phyloP scores from a whole-genome alignment of 2,113 vertebrate genomes.

The Catharus bicknelli region DNA sequence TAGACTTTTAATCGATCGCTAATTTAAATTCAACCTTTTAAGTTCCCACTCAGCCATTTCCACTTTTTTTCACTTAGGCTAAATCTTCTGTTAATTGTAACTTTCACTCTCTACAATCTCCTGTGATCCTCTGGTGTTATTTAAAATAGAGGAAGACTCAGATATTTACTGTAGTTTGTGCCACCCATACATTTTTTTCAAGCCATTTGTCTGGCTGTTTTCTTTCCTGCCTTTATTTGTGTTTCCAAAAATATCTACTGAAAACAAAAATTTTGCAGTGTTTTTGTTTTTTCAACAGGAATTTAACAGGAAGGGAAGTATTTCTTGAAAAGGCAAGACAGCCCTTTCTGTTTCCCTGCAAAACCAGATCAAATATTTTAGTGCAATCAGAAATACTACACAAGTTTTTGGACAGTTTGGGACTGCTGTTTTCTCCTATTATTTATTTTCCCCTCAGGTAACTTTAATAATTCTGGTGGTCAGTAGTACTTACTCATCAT shows the following conservation, averaged over 20 bases:
- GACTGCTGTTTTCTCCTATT: neutral
- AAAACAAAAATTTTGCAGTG: neutral
- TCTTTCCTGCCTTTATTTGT: neutral
- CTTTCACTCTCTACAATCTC: neutral
- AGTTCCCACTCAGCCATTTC: neutral
- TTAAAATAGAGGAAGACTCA: neutral
- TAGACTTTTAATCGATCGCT: neutral
- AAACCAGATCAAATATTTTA: neutral
- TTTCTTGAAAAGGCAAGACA: neutral
- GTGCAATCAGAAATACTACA: neutral
- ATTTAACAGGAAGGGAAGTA: neutral
- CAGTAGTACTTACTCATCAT: neutral
- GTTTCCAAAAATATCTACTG: neutral
- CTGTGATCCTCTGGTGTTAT: neutral
- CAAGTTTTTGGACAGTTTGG: neutral
- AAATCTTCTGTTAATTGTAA: neutral
- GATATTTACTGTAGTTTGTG: neutral
- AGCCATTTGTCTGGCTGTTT: neutral
- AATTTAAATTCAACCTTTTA: neutral
- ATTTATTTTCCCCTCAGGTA: neutral
- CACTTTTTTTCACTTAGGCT: neutral
- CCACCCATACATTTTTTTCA: neutral
- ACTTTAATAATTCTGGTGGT: neutral
- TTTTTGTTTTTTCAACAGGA: too few relatives aligned
- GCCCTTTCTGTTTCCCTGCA: neutral